A percentile compares a stretch with the other conserved stretches of the same genome.
Evolutionary conservation across 2,113 vertebrate genomes (phyloP).

Genomic region (Thymallus thymallus): DNA sequence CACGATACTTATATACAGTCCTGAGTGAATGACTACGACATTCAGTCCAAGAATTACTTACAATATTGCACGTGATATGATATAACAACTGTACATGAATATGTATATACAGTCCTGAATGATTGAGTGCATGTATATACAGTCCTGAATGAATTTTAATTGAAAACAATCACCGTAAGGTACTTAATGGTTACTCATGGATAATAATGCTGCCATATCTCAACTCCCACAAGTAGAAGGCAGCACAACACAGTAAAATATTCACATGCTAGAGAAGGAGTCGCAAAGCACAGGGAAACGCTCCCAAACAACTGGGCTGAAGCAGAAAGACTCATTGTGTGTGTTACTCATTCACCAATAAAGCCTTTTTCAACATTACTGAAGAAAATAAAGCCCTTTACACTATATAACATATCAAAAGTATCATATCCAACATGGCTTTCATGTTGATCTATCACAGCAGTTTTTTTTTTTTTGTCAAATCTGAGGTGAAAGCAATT

Average conservation of each 20-base stretch:
- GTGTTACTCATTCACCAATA: not conserved
- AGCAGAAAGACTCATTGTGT: conserved; percentile 32
- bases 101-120: no score
- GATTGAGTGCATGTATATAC: no score
- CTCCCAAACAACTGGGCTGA: conserved; percentile 32
- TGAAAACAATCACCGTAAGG: no score
- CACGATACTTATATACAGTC: no score
- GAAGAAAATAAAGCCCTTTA: not conserved
- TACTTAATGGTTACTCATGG: conserved; percentile 75
- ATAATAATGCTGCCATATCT: conserved; percentile 76
- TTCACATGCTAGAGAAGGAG: conserved; percentile 57
- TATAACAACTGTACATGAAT: no score
- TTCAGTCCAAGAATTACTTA: no score
- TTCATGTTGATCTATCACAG: not conserved
- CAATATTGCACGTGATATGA: no score
- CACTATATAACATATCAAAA: not conserved
- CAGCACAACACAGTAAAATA: conserved; percentile 63
- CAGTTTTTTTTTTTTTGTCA: no score
- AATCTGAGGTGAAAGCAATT: no score
- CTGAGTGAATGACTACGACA: no score
- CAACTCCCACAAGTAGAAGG: conserved; percentile 68
- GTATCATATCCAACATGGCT: not conserved
- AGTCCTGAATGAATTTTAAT: no score
- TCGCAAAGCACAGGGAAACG: conserved; percentile 43
- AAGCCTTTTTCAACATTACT: not conserved